Evolutionary conservation across 30 jellyfish, hydroid and myxozoan genomes (phyloP), one percentile per base, ranked within the genome.

Genomic region (Aurelia aurita): DNA sequence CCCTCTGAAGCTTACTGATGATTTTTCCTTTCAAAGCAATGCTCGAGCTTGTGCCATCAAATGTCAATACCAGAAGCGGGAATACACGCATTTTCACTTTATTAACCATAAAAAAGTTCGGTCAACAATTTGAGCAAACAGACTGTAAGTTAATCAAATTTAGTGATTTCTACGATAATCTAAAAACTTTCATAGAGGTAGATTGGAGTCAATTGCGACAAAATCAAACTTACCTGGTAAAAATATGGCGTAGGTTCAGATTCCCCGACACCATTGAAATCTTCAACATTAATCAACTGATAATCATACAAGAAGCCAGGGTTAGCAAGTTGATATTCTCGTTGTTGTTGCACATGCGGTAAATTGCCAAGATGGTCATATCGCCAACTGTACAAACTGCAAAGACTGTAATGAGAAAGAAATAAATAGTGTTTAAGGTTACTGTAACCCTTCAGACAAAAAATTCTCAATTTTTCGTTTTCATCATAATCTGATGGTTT

Each of bases 261-360:
- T 81, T 95, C 99, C 2, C 98, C 98, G 20, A 86, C 97, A 8
- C 98, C 98, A 39, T 95, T 90, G 88, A 95, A 95, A 80, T 95
- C 96, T 34, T 78, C 90, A 66, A 95, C 97, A 77, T 95, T 84
- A 21, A 95, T 95, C 80, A 95, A 70, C 68, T 95, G 99, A 85
- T 84, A 95, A 79, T 95, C 98, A 55, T 80, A 95, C 9, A 74
- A 76, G 58, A 95, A 89, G 15, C 99, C 99, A 0, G 97, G 86
- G 73, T 95, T 95, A 26, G 97, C 96, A 16, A 85, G 81, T 55
- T 82, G 96, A 66, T 84, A 88, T 51, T 86, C 94, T 13, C 90
- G 86, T 79, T 88, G 62, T 34, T 77, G 44, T 15, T 59, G 70
- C 77, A 94, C 96, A 62, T 88, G 97, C 5, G 91, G 96, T 58